A percentile compares a stretch with the other conserved stretches of the same genome.
Conservation (phyloP, 2,113 vertebrate species). For the Phodopus roborovskii region DNA sequence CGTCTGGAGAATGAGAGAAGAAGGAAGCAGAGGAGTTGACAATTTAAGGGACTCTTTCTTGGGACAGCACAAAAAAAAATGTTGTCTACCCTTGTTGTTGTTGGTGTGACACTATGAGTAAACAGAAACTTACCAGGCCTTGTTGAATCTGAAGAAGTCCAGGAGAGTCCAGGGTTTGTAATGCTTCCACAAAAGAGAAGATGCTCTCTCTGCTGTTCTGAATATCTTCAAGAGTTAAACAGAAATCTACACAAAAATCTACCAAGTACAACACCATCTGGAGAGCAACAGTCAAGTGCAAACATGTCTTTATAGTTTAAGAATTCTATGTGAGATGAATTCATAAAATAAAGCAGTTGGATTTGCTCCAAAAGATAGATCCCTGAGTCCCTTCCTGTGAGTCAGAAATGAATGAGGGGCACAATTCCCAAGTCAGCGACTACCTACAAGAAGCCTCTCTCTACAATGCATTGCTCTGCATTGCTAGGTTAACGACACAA, state of each 20-base stretch:
- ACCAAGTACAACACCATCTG: neutral
- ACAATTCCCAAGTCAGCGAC: neutral
- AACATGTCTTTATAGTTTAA: neutral
- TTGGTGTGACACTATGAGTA: neutral
- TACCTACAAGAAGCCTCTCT: neutral
- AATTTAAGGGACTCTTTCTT: neutral
- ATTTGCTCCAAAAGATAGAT: slow-evolving; percentile 23
- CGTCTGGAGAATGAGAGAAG: neutral
- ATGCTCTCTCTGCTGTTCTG: neutral
- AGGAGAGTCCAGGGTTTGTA: neutral
- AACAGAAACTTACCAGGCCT: neutral
- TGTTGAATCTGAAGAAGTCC: neutral
- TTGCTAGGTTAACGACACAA: slow-evolving; percentile 30
- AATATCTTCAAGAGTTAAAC: slow-evolving; percentile 1
- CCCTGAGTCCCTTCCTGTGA: neutral
- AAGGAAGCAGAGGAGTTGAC: neutral
- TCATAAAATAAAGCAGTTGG: slow-evolving; percentile 42
- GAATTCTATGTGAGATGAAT: slow-evolving; percentile 4
- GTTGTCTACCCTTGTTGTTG: neutral
- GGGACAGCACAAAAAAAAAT: neutral
- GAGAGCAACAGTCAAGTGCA: neutral
- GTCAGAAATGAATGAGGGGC: neutral
- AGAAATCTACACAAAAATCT: slow-evolving; percentile 18
- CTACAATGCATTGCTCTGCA: fast-evolving
- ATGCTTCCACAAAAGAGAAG: neutral